Evolutionary conservation across 2,888 invertebrate genomes (phyloP).

Genomic region (Boloria selene): DNA sequence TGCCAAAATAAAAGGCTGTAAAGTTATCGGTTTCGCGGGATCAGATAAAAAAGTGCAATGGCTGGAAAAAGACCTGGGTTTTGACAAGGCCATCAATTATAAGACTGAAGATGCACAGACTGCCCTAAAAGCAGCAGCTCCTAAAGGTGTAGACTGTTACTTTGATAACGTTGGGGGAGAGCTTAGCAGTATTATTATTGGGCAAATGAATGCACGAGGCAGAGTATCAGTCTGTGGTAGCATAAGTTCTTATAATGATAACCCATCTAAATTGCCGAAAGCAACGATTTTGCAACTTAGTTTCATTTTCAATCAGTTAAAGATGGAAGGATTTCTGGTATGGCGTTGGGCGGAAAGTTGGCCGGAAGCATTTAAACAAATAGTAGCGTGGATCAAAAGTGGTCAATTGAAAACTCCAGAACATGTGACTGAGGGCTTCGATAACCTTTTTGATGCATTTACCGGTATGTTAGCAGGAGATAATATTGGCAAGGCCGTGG

Average conservation of each 20-base stretch:
- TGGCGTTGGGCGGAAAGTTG: slow-evolving; percentile 79
- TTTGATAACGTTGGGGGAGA: slow-evolving; percentile 89
- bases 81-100: slow-evolving; percentile 87
- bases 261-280: slow-evolving; percentile 50
- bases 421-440: slow-evolving; percentile 86
- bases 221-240: slow-evolving; percentile 57
- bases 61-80: slow-evolving; percentile 83
- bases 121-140: slow-evolving; percentile 83
- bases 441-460: slow-evolving; percentile 86
- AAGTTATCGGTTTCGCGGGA: slow-evolving; percentile 85
- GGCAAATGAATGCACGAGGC: slow-evolving; percentile 78
- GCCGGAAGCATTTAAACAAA: slow-evolving; percentile 81
- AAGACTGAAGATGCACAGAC: slow-evolving; percentile 79
- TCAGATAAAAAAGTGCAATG: slow-evolving; percentile 85
- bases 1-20: slow-evolving; percentile 83
- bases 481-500: slow-evolving; percentile 86
- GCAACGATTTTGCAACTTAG: slow-evolving; percentile 77
- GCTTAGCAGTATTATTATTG: slow-evolving; percentile 78
- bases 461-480: slow-evolving; percentile 83
- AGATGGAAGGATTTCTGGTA: slow-evolving; percentile 83
- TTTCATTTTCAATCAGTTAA: slow-evolving; percentile 81
- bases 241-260: slow-evolving; percentile 64
- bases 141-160: slow-evolving; percentile 86
- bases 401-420: slow-evolving; percentile 86
- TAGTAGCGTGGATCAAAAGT: slow-evolving; percentile 83